Evolutionary conservation across 2,797 vertebrate species (phyloP).

Genomic region (Austrolebias charrua): DNA sequence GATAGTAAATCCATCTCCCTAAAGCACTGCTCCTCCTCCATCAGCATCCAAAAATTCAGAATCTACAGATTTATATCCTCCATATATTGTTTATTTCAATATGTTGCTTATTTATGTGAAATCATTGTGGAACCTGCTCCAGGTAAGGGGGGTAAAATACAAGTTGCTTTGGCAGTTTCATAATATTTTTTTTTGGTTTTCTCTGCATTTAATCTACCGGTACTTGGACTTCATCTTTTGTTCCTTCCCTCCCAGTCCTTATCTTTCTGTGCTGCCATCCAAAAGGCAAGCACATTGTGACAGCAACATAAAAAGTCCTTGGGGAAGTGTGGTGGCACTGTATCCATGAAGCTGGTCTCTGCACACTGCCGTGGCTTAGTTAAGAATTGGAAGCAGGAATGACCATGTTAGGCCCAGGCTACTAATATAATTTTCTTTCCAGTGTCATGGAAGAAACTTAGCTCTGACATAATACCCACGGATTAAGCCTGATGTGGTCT

Average conservation of each 20-base stretch:
- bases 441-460: too few relatives aligned
- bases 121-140: not conserved
- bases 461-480: too few relatives aligned
- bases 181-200: not conserved
- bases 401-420: too few relatives aligned
- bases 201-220: not conserved
- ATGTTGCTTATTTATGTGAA: not conserved
- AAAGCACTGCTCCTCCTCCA: not conserved
- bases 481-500: too few relatives aligned
- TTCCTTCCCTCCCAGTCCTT: not conserved
- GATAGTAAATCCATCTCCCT: slow-evolving; percentile 10
- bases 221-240: not conserved
- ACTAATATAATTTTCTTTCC: too few relatives aligned
- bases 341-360: too few relatives aligned
- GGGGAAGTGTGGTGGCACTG: too few relatives aligned
- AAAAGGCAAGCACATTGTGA: too few relatives aligned
- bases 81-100: not conserved
- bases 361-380: too few relatives aligned
- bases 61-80: not conserved
- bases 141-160: not conserved
- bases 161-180: not conserved
- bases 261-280: not conserved
- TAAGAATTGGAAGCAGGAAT: too few relatives aligned
- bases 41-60: not conserved
- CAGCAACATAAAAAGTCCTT: too few relatives aligned